Conservation (phyloP, 2,888 invertebrate species). For the Desoria tigrina region DNA sequence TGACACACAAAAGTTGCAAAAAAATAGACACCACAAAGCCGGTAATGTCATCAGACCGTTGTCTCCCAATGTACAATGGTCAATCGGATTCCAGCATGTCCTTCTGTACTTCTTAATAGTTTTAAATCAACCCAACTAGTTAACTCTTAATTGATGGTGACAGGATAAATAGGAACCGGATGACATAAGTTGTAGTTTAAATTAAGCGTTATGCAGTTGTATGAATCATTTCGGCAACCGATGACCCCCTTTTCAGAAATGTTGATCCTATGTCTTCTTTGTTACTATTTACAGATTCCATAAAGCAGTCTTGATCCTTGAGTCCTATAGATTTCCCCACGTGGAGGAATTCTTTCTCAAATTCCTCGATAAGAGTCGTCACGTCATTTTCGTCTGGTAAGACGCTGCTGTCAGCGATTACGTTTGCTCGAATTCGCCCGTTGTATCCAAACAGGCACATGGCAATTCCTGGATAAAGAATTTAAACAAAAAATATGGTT, state of each 20-base stretch:
- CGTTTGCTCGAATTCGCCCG: constrained; percentile 16
- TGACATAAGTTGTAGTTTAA: too few relatives aligned
- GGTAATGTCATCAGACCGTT: too few relatives aligned
- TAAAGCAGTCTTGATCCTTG: constrained; percentile 6
- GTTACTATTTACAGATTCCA: neutral
- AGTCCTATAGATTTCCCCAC: neutral
- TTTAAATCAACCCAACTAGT: too few relatives aligned
- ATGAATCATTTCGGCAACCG: constrained; percentile 2
- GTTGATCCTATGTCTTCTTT: neutral
- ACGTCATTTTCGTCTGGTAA: constrained; percentile 13
- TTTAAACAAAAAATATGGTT: neutral
- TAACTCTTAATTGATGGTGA: too few relatives aligned
- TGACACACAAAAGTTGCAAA: too few relatives aligned
- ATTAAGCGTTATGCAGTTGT: too few relatives aligned
- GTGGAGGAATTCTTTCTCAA: constrained; percentile 8
- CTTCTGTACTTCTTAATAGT: too few relatives aligned
- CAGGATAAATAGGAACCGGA: too few relatives aligned
- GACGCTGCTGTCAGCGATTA: constrained; percentile 13
- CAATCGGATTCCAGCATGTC: too few relatives aligned
- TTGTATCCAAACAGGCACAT: constrained; percentile 18
- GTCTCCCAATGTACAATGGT: too few relatives aligned
- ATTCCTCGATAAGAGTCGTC: constrained; percentile 1
- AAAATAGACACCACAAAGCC: too few relatives aligned
- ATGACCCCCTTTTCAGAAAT: neutral
- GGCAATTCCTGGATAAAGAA: constrained; percentile 6